Evolutionary conservation across 2,797 vertebrate species (phyloP), one percentile per base, ranked within the genome.

Genomic region (Schizopygopsis malacanthus): DNA sequence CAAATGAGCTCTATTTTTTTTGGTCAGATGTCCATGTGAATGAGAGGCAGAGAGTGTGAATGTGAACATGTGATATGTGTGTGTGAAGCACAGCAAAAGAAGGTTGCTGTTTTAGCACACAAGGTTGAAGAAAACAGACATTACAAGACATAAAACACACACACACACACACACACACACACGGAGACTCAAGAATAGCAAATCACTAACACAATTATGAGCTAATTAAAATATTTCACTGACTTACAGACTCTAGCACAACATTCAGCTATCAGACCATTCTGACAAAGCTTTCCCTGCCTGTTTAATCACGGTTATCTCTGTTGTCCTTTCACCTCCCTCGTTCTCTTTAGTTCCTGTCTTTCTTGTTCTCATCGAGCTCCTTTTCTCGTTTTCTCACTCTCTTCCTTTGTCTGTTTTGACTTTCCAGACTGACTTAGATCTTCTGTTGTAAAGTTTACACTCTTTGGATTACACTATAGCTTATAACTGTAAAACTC

Each of bases 261-360:
- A 37, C 50, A 71, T 70, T 15, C 22, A 22, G 39, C 33, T 61
- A 75, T 82, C 52, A 41, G 12, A 80, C 20, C 5, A 79, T 45
- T 45, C 20, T 43, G 28, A 59, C 52, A 50, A 56, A 22, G 45
- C 22, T 56, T 87, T 37, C 52, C 77, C 61, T 85, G 52, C 10
- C 52, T 79, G 83, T 70, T 56, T 33, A 79, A 85, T 80, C 69
- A 81, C 1, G 8, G 43, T 52, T 85, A 73, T 65, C 39, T 70
- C 18, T 37, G 9, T 45, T 80, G 43, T 65, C 56, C 16, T 80
- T 72, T 85, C 56, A 50, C 43, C n/a, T 47, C 20, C 13, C 56
- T 73, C 6, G 3, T 69, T 86, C 45, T 52, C 25, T 52, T 56
- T 10, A 18, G 79, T 85, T 63, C 25, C 39, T 79, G 25, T 56